Percentiles rank a stretch among this genome's conserved stretches.
Conservation (phyloP, 2,797 vertebrate species). For the Amazona finschi region DNA sequence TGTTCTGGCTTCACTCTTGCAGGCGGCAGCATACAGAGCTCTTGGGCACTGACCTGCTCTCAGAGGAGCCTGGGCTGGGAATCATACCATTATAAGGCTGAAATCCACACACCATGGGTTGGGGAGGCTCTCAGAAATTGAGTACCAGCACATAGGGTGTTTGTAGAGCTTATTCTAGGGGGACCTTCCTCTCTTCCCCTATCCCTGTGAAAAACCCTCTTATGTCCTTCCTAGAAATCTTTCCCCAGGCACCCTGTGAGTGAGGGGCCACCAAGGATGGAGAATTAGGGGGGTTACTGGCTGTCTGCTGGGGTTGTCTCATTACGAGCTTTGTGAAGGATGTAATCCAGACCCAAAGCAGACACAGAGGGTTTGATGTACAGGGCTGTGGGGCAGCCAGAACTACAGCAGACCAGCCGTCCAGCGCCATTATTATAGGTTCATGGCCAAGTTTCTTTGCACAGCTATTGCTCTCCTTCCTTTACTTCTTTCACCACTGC, state of each 20-base stretch:
- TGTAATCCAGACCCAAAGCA: neutral
- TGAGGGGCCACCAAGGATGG: neutral
- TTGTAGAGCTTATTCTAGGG: neutral
- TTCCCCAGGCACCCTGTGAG: neutral
- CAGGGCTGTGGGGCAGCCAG: neutral
- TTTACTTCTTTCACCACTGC: neutral
- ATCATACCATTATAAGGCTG: rapidly evolving
- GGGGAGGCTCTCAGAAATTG: neutral
- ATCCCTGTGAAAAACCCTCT: neutral
- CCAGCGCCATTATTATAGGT: neutral
- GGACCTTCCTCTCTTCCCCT: neutral
- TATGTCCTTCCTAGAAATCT: neutral
- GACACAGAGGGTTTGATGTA: neutral
- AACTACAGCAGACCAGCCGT: neutral
- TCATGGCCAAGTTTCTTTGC: neutral
- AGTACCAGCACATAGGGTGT: rapidly evolving
- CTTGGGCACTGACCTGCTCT: neutral
- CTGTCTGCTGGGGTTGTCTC: neutral
- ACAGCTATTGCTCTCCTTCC: neutral
- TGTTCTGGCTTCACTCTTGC: neutral
- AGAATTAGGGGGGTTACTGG: neutral
- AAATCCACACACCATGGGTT: rapidly evolving
- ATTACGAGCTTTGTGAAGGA: rapidly evolving
- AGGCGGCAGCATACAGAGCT: rapidly evolving
- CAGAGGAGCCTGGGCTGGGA: neutral